phyloP scores from a whole-genome alignment of 2,888 invertebrate genomes.

The Pristionchus maxplancki region DNA sequence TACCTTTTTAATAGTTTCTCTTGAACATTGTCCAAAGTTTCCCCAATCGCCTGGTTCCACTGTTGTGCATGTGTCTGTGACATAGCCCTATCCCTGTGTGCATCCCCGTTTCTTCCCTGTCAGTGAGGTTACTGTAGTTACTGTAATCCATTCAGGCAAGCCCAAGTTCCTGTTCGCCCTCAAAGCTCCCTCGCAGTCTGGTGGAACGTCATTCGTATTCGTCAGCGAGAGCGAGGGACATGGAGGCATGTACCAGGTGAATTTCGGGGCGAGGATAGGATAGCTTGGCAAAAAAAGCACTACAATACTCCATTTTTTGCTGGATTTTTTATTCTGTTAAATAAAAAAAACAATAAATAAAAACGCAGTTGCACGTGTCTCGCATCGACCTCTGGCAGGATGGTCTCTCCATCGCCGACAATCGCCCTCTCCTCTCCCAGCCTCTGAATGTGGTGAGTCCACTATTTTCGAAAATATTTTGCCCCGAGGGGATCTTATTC shows the following conservation, averaged over 20 bases:
- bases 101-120: not conserved
- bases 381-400: constrained; percentile 71
- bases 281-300: no score
- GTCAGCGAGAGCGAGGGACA: constrained; percentile 63
- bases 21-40: no score
- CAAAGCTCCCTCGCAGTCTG: constrained; percentile 67
- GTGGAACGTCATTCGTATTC: constrained; percentile 71
- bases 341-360: no score
- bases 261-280: no score
- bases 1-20: no score
- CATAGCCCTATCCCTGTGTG: not conserved
- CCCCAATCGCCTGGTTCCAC: no score
- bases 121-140: not conserved
- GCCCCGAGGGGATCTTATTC: no score
- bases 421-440: constrained; percentile 65
- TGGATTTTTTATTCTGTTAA: no score
- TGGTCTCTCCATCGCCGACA: constrained; percentile 69
- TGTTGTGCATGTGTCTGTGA: not conserved
- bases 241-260: constrained; percentile 58
- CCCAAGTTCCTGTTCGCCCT: constrained; percentile 74
- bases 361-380: constrained; percentile 68
- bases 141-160: constrained; percentile 59
- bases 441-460: constrained; percentile 61
- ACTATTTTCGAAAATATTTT: no score
- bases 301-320: no score